Base-by-base conservation (phyloP, 2,888 invertebrate genomes). In the Cantharis flavilabris region DNA sequence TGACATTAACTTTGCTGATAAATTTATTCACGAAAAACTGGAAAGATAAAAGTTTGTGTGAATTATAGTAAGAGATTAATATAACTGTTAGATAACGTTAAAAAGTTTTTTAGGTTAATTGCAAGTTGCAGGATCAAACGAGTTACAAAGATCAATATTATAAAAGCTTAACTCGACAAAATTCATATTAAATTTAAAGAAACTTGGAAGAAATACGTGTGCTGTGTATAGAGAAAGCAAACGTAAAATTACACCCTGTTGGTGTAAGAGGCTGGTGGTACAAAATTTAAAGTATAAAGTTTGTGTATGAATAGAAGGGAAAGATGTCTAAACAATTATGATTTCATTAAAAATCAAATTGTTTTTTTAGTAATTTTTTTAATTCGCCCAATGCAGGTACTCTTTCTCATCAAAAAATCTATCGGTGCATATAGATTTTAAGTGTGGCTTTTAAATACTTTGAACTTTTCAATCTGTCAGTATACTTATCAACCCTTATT, bases 1-100 rank as follows among this genome's bases (percentile, higher is more conserved):
- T 70, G 73, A 76, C 73, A 67, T 67, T 67, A 67, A 23, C 65
- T 67, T 67, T 26, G 20, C 26, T 14, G 18, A 23, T 20, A 67
- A 67, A 67, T 67, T 67, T 67, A 67, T 23, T 20, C 18, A 67
- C 14, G 13, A 18, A 67, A 67, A 23, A 23, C n/a, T n/a, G 65
- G 23, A 67, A 18, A 67, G 13, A 67, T 16, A 23, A 14, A 26
- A 20, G 16, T 67, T 67, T 20, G 26, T 67, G 20, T 20, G 65
- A 67, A 67, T 67, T 49, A 49, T 49, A 49, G 49, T 49, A 49
- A 49, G n/a, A 49, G 49, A 49, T 49, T 49, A 49, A 49, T 49
- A 49, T 49, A 49, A 49, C 49, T 49, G 49, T 13, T 49, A n/a
- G 49, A 49, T 49, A 49, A 49, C 49, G 49, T 49, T 49, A 49